Evolutionary conservation across 2,888 invertebrate species (phyloP).

Genomic region (Spisula subtruncata): DNA sequence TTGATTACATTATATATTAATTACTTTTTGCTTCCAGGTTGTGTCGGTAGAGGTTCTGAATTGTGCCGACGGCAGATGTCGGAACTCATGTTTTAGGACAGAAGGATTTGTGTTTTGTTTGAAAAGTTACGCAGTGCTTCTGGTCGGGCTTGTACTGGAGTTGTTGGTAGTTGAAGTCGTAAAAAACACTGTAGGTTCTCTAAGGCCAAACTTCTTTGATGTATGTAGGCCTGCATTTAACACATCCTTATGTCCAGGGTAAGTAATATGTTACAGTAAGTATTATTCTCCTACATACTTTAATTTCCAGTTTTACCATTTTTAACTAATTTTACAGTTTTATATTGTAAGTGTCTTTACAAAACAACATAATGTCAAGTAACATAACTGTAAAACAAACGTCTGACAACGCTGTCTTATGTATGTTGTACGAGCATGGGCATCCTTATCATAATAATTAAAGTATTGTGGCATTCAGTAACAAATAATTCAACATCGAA

Average conservation of each 20-base stretch:
- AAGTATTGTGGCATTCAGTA: no score
- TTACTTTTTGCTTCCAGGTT: background rate
- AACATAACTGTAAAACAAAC: no score
- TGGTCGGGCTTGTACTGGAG: background rate
- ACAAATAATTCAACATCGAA: no score
- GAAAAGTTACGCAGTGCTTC: slow-evolving; percentile 25
- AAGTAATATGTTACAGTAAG: background rate
- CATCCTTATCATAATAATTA: no score
- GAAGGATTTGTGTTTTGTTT: slow-evolving; percentile 3
- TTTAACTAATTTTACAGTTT: no score
- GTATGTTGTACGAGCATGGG: no score
- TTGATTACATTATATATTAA: no score
- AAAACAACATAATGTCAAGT: no score
- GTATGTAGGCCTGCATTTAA: slow-evolving; percentile 14
- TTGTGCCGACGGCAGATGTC: background rate
- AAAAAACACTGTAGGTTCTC: slow-evolving; percentile 1
- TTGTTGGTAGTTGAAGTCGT: slow-evolving; percentile 7
- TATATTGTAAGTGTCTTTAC: no score
- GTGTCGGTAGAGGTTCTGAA: background rate
- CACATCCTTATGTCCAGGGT: slow-evolving; percentile 20
- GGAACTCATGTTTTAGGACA: background rate
- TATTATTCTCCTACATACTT: no score
- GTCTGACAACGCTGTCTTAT: no score
- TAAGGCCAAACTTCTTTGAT: slow-evolving; percentile 28
- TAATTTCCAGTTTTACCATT: no score